Conservation (phyloP, 1,140 invertebrate genomes). For the Conus ventricosus region DNA sequence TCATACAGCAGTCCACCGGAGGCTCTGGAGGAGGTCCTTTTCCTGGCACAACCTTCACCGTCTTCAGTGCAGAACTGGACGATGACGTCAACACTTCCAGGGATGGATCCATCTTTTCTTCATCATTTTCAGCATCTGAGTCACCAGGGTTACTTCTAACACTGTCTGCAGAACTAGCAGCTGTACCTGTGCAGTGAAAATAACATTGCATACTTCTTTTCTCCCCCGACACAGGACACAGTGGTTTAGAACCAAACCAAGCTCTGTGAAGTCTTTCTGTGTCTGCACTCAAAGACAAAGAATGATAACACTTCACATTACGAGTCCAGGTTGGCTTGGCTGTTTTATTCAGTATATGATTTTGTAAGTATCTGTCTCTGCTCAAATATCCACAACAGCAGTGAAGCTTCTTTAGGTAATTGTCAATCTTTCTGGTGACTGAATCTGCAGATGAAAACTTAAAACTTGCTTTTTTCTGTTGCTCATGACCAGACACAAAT, state of each 20-base stretch:
- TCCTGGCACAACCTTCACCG: slow-evolving; percentile 57
- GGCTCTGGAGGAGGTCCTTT: slow-evolving; percentile 70
- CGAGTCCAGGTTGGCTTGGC: neutral
- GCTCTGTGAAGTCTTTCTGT: neutral
- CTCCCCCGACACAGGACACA: too few species aligned
- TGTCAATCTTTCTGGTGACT: neutral
- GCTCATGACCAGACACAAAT: neutral
- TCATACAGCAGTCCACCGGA: slow-evolving; percentile 86
- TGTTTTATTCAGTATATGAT: neutral
- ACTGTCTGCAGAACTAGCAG: neutral
- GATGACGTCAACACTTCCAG: slow-evolving; percentile 14
- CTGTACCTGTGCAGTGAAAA: neutral
- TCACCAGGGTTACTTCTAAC: neutral
- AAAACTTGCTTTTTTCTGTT: neutral
- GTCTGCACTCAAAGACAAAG: neutral
- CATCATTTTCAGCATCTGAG: neutral
- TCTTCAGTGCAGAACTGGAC: slow-evolving; percentile 18
- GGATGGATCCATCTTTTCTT: slow-evolving; percentile 11
- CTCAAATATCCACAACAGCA: neutral
- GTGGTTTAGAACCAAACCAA: neutral
- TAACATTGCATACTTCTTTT: neutral
- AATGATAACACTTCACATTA: neutral
- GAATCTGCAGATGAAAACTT: neutral
- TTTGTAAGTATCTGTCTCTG: neutral
- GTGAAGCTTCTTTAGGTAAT: neutral